phyloP scores from a whole-genome alignment of 2,888 invertebrate species.

The Spisula subtruncata region DNA sequence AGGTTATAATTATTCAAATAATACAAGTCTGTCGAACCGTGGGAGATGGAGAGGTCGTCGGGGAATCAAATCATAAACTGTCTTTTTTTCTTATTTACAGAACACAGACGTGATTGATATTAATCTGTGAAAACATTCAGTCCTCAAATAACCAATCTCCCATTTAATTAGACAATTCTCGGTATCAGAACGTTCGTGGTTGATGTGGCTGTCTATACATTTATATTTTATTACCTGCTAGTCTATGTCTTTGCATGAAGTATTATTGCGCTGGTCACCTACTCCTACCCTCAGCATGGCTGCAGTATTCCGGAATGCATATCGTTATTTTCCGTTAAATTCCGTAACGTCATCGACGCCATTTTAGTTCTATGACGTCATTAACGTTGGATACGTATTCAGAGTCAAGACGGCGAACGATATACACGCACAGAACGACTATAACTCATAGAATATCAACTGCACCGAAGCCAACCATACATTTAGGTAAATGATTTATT shows the following conservation, averaged over 20 bases:
- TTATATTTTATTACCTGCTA: background rate
- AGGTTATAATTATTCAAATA: background rate
- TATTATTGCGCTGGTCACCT: background rate
- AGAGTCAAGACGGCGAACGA: background rate
- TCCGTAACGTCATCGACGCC: slow-evolving; percentile 15
- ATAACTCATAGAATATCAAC: background rate
- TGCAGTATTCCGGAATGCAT: background rate
- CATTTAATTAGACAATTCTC: background rate
- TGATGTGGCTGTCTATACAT: background rate
- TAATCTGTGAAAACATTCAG: background rate
- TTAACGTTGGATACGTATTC: background rate
- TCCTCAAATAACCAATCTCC: background rate
- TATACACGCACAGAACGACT: background rate
- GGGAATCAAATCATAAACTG: background rate
- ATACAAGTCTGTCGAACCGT: background rate
- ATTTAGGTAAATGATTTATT: background rate
- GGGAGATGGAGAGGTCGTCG: background rate
- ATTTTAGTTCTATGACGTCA: background rate
- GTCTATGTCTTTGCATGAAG: background rate
- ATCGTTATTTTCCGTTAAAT: background rate
- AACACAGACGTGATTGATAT: background rate
- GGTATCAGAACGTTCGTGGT: background rate
- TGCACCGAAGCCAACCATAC: background rate
- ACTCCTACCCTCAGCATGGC: background rate
- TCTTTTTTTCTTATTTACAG: background rate